These are phyloP conservation scores for Plutomurus gul DNA, from an alignment of 1,140 invertebrate species.

Conservation along the genomic window DNA sequence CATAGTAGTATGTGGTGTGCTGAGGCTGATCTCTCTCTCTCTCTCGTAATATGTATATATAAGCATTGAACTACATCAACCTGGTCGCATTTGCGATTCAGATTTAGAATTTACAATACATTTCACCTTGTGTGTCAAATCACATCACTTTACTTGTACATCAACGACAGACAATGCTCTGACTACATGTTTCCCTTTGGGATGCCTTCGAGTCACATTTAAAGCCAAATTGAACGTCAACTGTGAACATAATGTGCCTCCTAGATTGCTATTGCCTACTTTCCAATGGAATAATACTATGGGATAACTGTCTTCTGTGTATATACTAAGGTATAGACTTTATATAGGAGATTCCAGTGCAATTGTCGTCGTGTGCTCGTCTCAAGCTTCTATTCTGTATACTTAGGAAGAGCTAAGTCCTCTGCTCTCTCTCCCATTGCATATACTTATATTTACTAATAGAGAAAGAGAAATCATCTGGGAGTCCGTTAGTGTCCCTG, in stretches of 20 bases:
- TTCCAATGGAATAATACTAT: no score
- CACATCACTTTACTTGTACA: conserved; percentile 1
- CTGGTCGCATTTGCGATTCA: neutral
- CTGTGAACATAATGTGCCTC: neutral
- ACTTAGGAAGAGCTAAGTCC: no score
- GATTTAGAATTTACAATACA: neutral
- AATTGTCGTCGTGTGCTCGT: no score
- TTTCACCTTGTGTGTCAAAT: neutral
- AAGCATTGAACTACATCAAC: no score
- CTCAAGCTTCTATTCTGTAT: no score
- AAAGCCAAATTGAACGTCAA: conserved; percentile 20
- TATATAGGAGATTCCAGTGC: no score
- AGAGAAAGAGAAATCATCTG: conserved; percentile 10
- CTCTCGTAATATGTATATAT: no score
- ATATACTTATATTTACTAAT: no score
- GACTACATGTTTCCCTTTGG: neutral
- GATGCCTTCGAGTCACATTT: conserved; percentile 2
- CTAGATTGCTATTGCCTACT: neutral
- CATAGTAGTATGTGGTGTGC: no score
- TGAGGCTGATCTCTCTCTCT: no score
- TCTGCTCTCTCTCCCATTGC: neutral
- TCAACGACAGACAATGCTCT: conserved; percentile 3
- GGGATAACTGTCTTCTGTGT: no score
- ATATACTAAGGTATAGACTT: no score
- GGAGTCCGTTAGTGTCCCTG: conserved; percentile 5